A percentile compares a stretch with the other conserved stretches of the same genome.
Evolutionary conservation across 2,113 vertebrate species (phyloP).

Genomic region (Plecotus auritus): DNA sequence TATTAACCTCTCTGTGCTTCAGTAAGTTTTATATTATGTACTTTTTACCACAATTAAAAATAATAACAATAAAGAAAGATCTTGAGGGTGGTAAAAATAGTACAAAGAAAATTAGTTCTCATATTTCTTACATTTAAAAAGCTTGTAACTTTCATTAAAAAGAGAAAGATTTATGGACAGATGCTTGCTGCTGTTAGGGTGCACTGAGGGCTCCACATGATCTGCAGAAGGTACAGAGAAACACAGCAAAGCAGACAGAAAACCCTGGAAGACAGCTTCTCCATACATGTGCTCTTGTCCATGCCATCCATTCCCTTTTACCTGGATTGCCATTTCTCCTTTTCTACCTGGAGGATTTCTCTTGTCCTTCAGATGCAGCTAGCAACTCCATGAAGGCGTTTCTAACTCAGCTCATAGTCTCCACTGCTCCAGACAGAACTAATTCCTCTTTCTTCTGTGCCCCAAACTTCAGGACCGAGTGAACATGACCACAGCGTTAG

Average conservation of each 20-base stretch:
- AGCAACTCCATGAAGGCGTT: background rate
- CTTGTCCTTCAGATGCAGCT: background rate
- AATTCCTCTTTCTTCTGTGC: background rate
- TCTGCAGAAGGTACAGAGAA: background rate
- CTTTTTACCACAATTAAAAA: background rate
- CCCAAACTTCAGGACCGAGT: background rate
- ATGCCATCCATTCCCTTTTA: background rate
- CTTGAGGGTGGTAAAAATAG: background rate
- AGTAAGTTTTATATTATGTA: background rate
- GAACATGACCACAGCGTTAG: background rate
- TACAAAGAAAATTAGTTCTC: constrained; percentile 47
- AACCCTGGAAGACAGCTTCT: background rate
- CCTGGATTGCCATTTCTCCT: background rate
- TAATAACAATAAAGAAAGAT: constrained; percentile 46
- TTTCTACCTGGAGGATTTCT: background rate
- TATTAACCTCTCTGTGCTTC: background rate
- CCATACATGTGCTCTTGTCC: background rate
- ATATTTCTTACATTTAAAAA: constrained; percentile 52
- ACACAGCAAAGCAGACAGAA: background rate
- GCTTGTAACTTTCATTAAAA: constrained; percentile 91
- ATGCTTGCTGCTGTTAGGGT: background rate
- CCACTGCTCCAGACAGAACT: background rate
- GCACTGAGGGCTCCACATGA: background rate
- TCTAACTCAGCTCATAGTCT: background rate
- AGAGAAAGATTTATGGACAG: background rate